A percentile compares a stretch with the other conserved stretches of the same genome.
Evolutionary conservation across 2,888 invertebrate genomes (phyloP).

Genomic region (Hirtodrosophila cameraria): DNA sequence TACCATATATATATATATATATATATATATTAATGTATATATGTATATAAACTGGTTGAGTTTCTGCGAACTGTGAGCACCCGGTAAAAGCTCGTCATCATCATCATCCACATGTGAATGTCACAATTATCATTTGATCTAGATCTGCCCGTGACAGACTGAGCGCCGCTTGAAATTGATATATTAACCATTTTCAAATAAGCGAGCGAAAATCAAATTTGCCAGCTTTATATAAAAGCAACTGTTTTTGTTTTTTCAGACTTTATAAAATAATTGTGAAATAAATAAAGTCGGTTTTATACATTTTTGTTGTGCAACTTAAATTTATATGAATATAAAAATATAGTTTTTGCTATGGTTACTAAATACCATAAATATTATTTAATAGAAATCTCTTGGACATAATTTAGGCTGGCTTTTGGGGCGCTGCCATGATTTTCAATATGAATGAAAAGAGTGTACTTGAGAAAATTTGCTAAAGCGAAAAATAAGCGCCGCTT

Average conservation of each 20-base stretch:
- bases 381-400: constrained; percentile 4
- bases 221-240: too few relatives aligned
- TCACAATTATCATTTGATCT: constrained; percentile 18
- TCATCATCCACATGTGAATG: constrained; percentile 15
- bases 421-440: constrained; percentile 17
- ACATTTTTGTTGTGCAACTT: too few relatives aligned
- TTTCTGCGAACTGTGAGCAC: constrained; percentile 10
- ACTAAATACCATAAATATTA: constrained; percentile 10
- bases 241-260: too few relatives aligned
- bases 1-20: too few relatives aligned
- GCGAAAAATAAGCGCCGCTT: constrained; percentile 51
- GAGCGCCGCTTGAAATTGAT: constrained; percentile 23
- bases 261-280: not conserved
- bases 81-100: constrained; percentile 3
- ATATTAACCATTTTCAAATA: constrained; percentile 6
- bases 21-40: too few relatives aligned
- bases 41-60: constrained; percentile 4
- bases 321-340: too few relatives aligned
- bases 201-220: not conserved
- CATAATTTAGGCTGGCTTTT: constrained; percentile 13
- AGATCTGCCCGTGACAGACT: constrained; percentile 28
- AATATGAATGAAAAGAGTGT: constrained; percentile 24
- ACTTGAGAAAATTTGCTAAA: constrained; percentile 32
- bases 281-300: not conserved
- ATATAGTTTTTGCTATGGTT: too few relatives aligned